Base-by-base conservation (phyloP, 2,113 vertebrate genomes). In the Neogobius melanostomus region DNA sequence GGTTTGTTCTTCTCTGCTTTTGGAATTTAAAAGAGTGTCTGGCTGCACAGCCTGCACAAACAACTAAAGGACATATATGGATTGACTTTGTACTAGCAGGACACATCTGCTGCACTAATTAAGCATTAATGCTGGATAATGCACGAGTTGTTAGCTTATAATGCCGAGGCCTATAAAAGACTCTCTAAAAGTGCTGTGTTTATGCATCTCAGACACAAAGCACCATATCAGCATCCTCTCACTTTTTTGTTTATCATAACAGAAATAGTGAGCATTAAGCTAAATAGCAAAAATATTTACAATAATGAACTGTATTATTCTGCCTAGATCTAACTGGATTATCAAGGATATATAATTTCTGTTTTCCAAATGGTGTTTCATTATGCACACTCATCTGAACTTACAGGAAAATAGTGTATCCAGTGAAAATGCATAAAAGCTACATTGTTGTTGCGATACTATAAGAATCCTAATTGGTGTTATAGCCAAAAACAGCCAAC, bases 21-120 rank as follows among this genome's bases (percentile, higher is more conserved):
- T 64, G 44, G 45, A 64, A 70, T 59, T 62, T 64, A 16, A 79
- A 66, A 78, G 36, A 66, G 61, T 8, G 28, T 72, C 53, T 75
- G 63, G 56, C 16, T 69, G 60, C 12, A 62, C 12, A 64, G 43
- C 68, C 45, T 49, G 63, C 52, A 3, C 11, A 0, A 43, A 61
- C 21, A 54, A 60, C 16, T 45, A 10, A 63, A 12, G 63, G 36
- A 76, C 7, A 75, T 56, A 67, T 15, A 54, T 17, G 52, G 51
- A 62, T 67, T 36, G 36, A 65, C 48, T 16, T 42, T 46, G 66
- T 69, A 69, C 11, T 73, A 50, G 66, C 48, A 51, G 16, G 45
- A 72, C 62, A 57, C 14, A 16, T 47, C 60, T 64, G 69, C 48
- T 71, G 9, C 44, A 16, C 54, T 68, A 60, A 75, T 82, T 71